A percentile compares a stretch with the other conserved stretches of the same genome.
Conservation (phyloP, 2,797 vertebrate genomes). For the Pseudomugil gertrudae region DNA sequence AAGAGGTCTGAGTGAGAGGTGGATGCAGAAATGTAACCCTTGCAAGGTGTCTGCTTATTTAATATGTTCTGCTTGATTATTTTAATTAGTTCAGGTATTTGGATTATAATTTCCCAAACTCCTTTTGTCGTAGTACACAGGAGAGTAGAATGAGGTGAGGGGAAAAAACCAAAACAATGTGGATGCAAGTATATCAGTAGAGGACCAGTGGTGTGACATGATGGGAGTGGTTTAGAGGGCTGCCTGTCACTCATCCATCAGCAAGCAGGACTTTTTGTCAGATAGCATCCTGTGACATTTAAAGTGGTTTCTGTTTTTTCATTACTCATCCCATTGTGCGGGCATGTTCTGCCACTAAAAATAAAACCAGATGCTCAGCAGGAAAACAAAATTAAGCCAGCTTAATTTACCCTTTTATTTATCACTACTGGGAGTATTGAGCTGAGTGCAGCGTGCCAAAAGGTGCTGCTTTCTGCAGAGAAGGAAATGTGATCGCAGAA, state of each 20-base stretch:
- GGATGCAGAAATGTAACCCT: slow-evolving; percentile 57
- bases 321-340: no score
- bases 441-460: slow-evolving; percentile 19
- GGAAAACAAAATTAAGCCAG: slow-evolving; percentile 45
- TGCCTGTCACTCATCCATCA: slow-evolving; percentile 21
- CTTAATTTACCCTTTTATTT: slow-evolving; percentile 55
- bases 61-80: slow-evolving; percentile 58
- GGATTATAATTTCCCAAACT: slow-evolving; percentile 55
- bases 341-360: no score
- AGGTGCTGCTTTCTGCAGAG: slow-evolving; percentile 28
- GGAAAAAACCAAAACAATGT: slow-evolving; percentile 9
- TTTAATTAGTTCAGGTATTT: slow-evolving; percentile 37
- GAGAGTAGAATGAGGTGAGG: slow-evolving; percentile 42
- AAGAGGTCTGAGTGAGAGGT: slow-evolving; percentile 24
- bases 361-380: slow-evolving; percentile 24
- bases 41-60: slow-evolving; percentile 59
- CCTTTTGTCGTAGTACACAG: slow-evolving; percentile 43
- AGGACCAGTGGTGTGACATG: slow-evolving; percentile 32
- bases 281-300: slow-evolving; percentile 13
- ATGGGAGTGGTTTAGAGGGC: slow-evolving; percentile 9
- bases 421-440: slow-evolving; percentile 18
- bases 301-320: no score
- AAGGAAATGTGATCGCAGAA: slow-evolving; percentile 33
- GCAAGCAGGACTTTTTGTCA: slow-evolving; percentile 5
- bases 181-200: slow-evolving; percentile 58